Base-by-base conservation (phyloP, 2,113 vertebrate genomes). In the Lepisosteus osseus region DNA sequence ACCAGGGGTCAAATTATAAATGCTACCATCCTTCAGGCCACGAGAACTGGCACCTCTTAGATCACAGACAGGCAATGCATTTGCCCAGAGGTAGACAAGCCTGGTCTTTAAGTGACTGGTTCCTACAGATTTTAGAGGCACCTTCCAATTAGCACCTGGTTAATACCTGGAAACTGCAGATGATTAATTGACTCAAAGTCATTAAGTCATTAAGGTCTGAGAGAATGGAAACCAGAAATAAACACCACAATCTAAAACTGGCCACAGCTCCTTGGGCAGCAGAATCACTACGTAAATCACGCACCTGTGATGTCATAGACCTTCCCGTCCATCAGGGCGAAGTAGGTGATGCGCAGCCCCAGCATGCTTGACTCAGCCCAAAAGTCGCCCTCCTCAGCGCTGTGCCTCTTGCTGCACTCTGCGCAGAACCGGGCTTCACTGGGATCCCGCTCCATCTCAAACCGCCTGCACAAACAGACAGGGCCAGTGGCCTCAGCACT, bases 301-400 rank as follows among this genome's bases (percentile, higher is more conserved):
- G 56, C 87, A 97, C 96, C 97, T 77, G 97, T 98, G 70, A 98
- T 95, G 74, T 98, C 97, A 73, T 94, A 98, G 67, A 98, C 91
- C 67, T 94, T 95, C 15, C 95, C 93, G 2, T 96, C 95, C 95
- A 98, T 98, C 74, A 93, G 85, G 41, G 97, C 96, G 66, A 97
- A 94, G 83, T 95, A 99, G 8, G 96, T 98, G 86, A 99, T 96
- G 57, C 94, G 95, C 66, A 99, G 85, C 41, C 97, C 96, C 75
- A 97, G 80, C 93, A 99, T 94, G 80, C 95, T 97, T 54, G 96
- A 98, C 79, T 98, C 97, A 0, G 97, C 96, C 97, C 97, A 99
- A 74, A 99, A 89, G 82, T 98, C 95, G 0, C 96, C 97, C 72
- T 98, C 97, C 74, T 96, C 93, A 0, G 96, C 97, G 0, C 95